phyloP scores from a whole-genome alignment of 1,140 invertebrate species.

The Lepidurus couesii region DNA sequence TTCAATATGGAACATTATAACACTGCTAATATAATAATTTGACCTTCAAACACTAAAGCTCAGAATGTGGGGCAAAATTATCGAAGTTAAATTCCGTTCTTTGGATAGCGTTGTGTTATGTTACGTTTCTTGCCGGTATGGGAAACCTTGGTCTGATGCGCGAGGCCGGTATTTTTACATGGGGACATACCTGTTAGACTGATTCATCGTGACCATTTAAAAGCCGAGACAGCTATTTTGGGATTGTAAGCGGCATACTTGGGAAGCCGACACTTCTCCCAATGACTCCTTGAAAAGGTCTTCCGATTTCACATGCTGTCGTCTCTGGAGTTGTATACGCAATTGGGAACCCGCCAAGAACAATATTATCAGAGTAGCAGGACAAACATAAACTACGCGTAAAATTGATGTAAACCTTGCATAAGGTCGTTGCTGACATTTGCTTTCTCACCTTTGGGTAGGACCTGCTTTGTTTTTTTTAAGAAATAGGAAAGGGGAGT shows the following conservation, averaged over 20 bases:
- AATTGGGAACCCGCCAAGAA: neutral
- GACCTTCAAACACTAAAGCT: no score
- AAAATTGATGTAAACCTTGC: neutral
- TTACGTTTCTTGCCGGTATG: no score
- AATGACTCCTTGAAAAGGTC: neutral
- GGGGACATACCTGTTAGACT: conserved; percentile 13
- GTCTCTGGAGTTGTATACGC: conserved; percentile 11
- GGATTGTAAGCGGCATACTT: neutral
- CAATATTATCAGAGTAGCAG: conserved; percentile 7
- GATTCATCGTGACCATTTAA: conserved; percentile 11
- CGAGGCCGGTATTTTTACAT: neutral
- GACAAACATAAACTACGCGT: conserved; percentile 11
- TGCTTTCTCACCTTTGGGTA: neutral
- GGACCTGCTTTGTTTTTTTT: neutral
- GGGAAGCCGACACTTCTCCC: neutral
- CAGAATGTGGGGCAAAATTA: no score
- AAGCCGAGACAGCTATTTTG: neutral
- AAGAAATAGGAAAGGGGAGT: neutral
- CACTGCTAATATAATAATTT: no score
- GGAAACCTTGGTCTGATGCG: neutral
- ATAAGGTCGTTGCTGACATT: neutral
- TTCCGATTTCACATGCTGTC: neutral
- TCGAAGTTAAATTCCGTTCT: no score
- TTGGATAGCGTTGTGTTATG: no score
- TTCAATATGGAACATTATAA: no score